Conservation (phyloP, 2,888 invertebrate species). For the Pogonocherus hispidulus region DNA sequence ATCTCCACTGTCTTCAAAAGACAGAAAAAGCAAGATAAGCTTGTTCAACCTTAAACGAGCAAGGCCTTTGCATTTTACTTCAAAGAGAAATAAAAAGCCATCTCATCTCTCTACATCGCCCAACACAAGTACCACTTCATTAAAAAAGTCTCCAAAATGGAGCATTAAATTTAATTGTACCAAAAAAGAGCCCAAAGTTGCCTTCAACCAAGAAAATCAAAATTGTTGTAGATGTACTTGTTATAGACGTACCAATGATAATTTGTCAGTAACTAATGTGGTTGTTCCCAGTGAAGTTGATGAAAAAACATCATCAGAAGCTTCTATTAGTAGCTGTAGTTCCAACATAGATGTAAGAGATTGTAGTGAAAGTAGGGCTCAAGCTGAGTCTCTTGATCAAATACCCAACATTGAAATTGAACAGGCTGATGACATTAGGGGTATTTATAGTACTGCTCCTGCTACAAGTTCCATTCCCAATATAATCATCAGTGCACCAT, state of each 20-base stretch:
- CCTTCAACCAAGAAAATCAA: slow-evolving; percentile 53
- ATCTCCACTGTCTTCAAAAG: slow-evolving; percentile 53
- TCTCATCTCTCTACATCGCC: slow-evolving; percentile 27
- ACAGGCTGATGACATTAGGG: slow-evolving; percentile 52
- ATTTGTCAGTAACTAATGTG: slow-evolving; percentile 48
- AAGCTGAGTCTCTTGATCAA: slow-evolving; percentile 33
- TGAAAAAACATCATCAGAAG: slow-evolving; percentile 11
- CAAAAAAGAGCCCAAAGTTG: slow-evolving; percentile 62
- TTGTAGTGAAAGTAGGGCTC: slow-evolving; percentile 20
- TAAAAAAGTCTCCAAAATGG: slow-evolving; percentile 66
- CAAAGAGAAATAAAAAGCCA: slow-evolving; percentile 47
- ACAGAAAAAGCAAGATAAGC: slow-evolving; percentile 60
- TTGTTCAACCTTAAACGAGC: slow-evolving; percentile 64
- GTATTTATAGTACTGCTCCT: slow-evolving; percentile 56
- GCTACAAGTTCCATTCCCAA: slow-evolving; percentile 54
- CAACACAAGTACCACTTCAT: slow-evolving; percentile 40
- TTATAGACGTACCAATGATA: slow-evolving; percentile 60
- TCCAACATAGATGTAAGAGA: slow-evolving; percentile 23
- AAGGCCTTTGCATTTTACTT: slow-evolving; percentile 60
- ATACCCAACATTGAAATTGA: slow-evolving; percentile 48
- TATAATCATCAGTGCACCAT: slow-evolving; percentile 59
- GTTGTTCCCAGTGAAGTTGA: slow-evolving; percentile 21
- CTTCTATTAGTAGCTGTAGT: slow-evolving; percentile 27
- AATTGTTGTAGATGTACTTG: slow-evolving; percentile 66
- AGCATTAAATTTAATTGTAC: slow-evolving; percentile 64